phyloP scores from a whole-genome alignment of 2,113 vertebrate genomes.

The Crotalus tigris region DNA sequence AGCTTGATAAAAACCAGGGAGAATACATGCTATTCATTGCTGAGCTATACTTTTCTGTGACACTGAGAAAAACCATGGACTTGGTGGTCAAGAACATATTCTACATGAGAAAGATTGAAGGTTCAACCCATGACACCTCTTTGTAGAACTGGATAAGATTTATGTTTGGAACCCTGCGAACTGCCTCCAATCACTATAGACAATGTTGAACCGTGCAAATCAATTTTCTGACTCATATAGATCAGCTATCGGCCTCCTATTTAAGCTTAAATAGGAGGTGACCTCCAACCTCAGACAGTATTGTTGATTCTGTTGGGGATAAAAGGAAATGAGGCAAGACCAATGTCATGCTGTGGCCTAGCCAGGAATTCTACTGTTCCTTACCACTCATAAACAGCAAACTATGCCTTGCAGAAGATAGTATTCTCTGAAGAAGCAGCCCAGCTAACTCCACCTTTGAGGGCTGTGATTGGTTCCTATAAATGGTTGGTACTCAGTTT shows the following conservation, averaged over 20 bases:
- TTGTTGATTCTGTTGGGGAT: not conserved
- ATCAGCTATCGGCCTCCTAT: not conserved
- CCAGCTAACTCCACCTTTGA: not conserved
- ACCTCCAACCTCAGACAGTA: not conserved
- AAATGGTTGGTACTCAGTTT: conserved; percentile 10
- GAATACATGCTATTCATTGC: not conserved
- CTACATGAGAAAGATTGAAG: not conserved
- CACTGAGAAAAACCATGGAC: not conserved
- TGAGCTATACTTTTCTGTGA: not conserved
- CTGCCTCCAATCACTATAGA: not conserved
- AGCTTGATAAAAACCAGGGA: not conserved
- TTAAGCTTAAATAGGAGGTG: not conserved
- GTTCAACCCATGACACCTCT: not conserved
- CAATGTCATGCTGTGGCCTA: not conserved
- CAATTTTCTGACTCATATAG: not conserved
- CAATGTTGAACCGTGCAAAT: not conserved
- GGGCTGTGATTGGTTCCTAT: conserved; percentile 25
- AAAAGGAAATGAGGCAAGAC: not conserved
- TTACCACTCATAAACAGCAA: not conserved
- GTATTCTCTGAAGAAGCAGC: conserved; percentile 3
- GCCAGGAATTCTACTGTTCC: not conserved
- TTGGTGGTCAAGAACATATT: not conserved
- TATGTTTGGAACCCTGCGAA: not conserved
- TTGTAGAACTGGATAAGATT: not conserved
- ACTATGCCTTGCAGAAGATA: not conserved